Evolutionary conservation across 2,797 vertebrate genomes (phyloP), one percentile per base, ranked within the genome.

Genomic region (Xenopus petersii): DNA sequence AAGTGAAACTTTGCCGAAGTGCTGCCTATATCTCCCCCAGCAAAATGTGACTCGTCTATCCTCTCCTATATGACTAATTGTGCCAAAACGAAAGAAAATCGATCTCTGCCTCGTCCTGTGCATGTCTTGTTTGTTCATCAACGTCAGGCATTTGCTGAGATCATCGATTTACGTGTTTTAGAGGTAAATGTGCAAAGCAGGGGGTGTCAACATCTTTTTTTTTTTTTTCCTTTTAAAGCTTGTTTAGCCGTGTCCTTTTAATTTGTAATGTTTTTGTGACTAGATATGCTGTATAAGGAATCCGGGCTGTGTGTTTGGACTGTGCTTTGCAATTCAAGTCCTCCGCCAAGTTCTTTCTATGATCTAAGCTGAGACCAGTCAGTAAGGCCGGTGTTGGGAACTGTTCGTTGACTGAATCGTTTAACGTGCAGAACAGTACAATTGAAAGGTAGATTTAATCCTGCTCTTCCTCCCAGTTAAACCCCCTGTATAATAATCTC

Each of bases 41-140:
- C 93, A 94, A 95, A 96, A 95, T 95, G 94, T 95, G 93, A 95
- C 92, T 82, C 65, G 84, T 80, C 80, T 85, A 82, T 89, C 85
- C 85, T 77, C 84, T 84, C 64, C 46, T 73, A 70, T 84, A 87
- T 9, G 36, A 42, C 36, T 88, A 92, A 88, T 92, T 91, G 93
- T 92, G 93, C 93, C 94, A 96, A 94, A 21, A 86, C 33, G 33
- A 21, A 30, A 2, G 26, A 30, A 30, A 30, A 30, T 2, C 26
- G 26, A 30, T 30, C 26, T 30, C 89, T 93, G 93, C 93, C 95
- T 93, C 94, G 88, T 86, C n/a, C 88, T 92, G 87, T 64, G 17
- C 58, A 62, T 48, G 61, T 70, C 67, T 90, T 89, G 89, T 88
- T 91, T 24, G 21, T 83, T 88, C 92, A 90, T 93, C 90, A 21